phyloP scores from a whole-genome alignment of 1,140 invertebrate genomes.

The Brachionus calyciflorus region DNA sequence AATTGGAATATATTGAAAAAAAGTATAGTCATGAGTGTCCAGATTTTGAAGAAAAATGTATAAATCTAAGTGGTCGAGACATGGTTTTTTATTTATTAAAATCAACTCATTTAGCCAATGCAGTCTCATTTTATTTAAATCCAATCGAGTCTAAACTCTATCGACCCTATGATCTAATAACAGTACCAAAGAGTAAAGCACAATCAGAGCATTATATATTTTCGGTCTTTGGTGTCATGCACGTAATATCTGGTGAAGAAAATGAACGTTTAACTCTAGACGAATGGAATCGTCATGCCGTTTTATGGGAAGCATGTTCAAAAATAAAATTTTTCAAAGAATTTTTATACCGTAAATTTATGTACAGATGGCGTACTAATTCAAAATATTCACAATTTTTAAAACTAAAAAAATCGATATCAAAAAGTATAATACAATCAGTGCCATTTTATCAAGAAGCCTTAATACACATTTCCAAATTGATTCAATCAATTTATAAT shows the following conservation, averaged over 20 bases:
- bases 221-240: conserved; percentile 40
- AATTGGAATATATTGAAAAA: neutral
- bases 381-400: conserved; percentile 27
- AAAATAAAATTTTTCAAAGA: conserved; percentile 43
- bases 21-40: neutral
- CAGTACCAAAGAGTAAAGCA: conserved; percentile 9
- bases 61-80: conserved; percentile 36
- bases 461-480: conserved; percentile 1
- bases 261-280: conserved; percentile 32
- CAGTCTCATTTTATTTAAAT: conserved; percentile 13
- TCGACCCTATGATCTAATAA: conserved; percentile 34
- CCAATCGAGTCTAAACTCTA: neutral
- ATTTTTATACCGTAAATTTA: conserved; percentile 34
- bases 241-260: conserved; percentile 30
- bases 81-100: conserved; percentile 41
- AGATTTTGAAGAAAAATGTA: conserved; percentile 39
- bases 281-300: conserved; percentile 40
- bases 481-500: conserved; percentile 11
- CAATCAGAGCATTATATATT: conserved; percentile 35
- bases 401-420: conserved; percentile 21
- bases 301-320: conserved; percentile 44
- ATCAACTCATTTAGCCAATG: neutral
- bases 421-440: neutral
- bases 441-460: conserved; percentile 15
- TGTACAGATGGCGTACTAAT: neutral